Base-by-base conservation (phyloP, 2,113 vertebrate species). In the Psilopsiagon aymara region DNA sequence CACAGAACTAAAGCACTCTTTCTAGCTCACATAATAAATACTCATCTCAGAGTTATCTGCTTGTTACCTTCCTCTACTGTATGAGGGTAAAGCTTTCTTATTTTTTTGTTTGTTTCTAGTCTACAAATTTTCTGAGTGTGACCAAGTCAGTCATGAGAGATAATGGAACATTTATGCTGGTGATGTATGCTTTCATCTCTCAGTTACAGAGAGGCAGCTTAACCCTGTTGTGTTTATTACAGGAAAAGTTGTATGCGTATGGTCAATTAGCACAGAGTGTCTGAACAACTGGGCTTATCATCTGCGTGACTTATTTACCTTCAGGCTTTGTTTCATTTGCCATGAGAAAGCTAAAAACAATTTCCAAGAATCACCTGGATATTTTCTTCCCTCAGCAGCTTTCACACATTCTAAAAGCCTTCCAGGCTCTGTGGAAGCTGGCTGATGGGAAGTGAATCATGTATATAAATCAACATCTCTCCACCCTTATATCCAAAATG, bases 391-490 rank as follows among this genome's bases (percentile, higher is more conserved):
- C 46, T 59, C 33, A 37, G 51, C 5, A 6, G 33, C 62, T 73
- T 89, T 89, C 57, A 78, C 27, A 37, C 49, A 68, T 88, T 62
- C 57, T 79, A 33, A 84, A 87, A 66, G 69, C 57, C 49, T 86
- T 89, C 33, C 39, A 73, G 43, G 55, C 57, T 82, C 17, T 47
- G 46, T 18, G 53, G 29, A 89, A 71, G 78, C 78, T 73, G n/a
- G 29, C 62, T 92, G 89, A 52, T 52, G 47, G 66, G 70, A 94
- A 82, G 37, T 19, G 52, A 93, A 57, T 90, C 52, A 95, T 95
- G 86, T 95, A 92, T 91, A 84, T 94, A 82, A 96, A 96, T 94
- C 75, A 37, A 25, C 44, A 51, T 93, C 92, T 85, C 90, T 88
- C 93, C 75, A 44, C 85, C 79, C 71, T 91, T 70, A 23, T 53